Percentiles rank a stretch among this genome's conserved stretches.
Evolutionary conservation across 2,797 vertebrate species (phyloP).

Genomic region (Numenius phaeopus): DNA sequence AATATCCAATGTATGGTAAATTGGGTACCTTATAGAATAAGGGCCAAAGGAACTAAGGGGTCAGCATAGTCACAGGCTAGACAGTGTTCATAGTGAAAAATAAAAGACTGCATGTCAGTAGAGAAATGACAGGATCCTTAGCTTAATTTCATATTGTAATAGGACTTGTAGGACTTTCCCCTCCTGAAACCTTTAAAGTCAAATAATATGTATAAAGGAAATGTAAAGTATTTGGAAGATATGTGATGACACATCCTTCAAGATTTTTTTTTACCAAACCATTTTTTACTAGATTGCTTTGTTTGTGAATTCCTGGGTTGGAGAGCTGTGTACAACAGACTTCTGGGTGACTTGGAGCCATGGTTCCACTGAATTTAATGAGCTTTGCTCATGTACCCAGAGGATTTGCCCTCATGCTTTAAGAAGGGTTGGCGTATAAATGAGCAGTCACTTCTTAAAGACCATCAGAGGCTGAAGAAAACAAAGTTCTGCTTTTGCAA

Average conservation of each 20-base stretch:
- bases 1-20: constrained; percentile 5
- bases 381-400: background rate
- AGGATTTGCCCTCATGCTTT: background rate
- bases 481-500: background rate
- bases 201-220: background rate
- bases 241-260: background rate
- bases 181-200: background rate
- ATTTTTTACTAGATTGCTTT: background rate
- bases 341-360: background rate
- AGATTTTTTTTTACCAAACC: background rate
- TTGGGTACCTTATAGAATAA: background rate
- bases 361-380: background rate
- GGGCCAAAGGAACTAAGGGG: background rate
- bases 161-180: background rate
- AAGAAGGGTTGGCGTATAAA: background rate
- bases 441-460: background rate
- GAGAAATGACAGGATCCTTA: background rate
- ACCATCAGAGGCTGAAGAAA: background rate
- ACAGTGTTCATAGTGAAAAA: background rate
- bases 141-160: background rate
- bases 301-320: background rate
- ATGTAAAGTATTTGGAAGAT: background rate
- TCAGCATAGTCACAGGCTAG: background rate
- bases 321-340: background rate
- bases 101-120: background rate